Percentiles rank a stretch among this genome's conserved stretches.
Conservation (phyloP, 2,797 vertebrate species). For the Apodemus agrarius region DNA sequence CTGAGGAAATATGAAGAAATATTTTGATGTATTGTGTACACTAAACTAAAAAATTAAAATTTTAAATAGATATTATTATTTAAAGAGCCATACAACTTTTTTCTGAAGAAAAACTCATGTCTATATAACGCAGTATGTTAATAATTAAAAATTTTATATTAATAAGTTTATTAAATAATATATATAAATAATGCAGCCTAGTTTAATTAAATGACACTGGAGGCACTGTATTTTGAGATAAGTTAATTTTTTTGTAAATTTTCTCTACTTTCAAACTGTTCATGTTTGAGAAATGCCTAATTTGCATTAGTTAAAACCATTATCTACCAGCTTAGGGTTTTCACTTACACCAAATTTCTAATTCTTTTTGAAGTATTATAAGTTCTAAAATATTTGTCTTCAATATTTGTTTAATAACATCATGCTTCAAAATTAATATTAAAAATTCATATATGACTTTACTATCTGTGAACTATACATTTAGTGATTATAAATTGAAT, state of each 20-base stretch:
- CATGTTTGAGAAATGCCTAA: background rate
- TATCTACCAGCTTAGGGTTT: background rate
- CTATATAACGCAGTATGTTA: background rate
- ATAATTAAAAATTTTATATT: background rate
- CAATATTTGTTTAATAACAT: background rate
- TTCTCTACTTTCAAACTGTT: background rate
- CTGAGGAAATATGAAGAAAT: background rate
- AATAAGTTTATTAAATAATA: background rate
- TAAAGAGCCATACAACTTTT: background rate
- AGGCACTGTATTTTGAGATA: background rate
- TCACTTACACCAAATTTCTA: background rate
- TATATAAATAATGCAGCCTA: background rate
- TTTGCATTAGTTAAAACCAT: background rate
- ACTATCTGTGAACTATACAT: background rate
- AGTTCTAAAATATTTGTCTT: background rate
- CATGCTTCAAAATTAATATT: background rate
- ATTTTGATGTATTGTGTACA: background rate
- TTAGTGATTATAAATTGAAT: background rate
- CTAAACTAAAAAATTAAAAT: background rate
- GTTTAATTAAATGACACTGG: background rate
- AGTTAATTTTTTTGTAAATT: slow-evolving; percentile 4
- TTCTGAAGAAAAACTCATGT: background rate
- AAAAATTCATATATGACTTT: background rate
- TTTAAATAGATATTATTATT: background rate
- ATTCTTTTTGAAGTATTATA: background rate